These are phyloP conservation scores for Dicaeum eximium DNA, from an alignment of 2,113 vertebrate species.

Conservation along the genomic window DNA sequence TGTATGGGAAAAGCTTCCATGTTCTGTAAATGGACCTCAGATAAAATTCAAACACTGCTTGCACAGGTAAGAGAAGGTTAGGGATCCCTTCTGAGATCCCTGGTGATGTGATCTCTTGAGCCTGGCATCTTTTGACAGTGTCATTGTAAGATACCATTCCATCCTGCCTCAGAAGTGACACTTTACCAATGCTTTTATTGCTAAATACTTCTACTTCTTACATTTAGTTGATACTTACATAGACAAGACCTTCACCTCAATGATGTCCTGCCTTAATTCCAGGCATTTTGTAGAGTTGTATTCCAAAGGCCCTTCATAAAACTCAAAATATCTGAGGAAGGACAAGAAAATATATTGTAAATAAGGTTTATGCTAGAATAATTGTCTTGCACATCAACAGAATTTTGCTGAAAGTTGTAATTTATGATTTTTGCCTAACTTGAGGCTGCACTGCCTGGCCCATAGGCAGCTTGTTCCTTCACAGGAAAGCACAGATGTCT, in stretches of 20 bases:
- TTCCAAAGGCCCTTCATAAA: slow-evolving; percentile 86
- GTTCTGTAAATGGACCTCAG: background rate
- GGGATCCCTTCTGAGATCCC: background rate
- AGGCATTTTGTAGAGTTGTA: slow-evolving; percentile 94
- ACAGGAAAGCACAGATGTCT: background rate
- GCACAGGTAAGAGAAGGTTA: background rate
- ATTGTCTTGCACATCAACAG: background rate
- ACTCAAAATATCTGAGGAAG: slow-evolving; percentile 89
- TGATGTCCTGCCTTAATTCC: slow-evolving; percentile 92
- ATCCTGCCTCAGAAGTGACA: background rate
- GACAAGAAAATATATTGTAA: background rate
- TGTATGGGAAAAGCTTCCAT: background rate
- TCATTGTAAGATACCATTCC: background rate
- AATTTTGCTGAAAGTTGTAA: background rate
- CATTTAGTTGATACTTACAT: slow-evolving; percentile 83
- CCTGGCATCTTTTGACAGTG: background rate
- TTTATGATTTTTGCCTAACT: background rate
- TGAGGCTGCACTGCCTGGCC: background rate
- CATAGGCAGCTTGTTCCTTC: background rate
- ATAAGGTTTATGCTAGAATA: background rate
- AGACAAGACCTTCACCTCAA: slow-evolving; percentile 92
- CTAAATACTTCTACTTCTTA: background rate
- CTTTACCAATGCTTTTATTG: background rate
- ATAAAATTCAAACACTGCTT: background rate
- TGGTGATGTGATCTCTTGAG: background rate